Evolutionary conservation across 2,888 invertebrate genomes (phyloP).

Genomic region (Autographa gamma): DNA sequence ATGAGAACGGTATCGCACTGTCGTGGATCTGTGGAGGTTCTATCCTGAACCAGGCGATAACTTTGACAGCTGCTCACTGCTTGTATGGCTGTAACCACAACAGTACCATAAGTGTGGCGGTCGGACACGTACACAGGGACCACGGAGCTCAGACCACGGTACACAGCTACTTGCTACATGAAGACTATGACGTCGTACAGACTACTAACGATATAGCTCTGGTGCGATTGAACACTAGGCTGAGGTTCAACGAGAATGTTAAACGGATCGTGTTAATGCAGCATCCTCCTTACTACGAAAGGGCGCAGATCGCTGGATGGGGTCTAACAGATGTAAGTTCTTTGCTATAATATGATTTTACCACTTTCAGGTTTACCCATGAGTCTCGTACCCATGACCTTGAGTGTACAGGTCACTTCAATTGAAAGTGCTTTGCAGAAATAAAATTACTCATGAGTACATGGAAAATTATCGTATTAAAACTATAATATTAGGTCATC

Average conservation of each 20-base stretch:
- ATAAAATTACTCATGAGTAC: no score
- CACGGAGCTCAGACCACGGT: neutral
- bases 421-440: no score
- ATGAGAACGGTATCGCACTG: neutral
- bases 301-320: slow-evolving; percentile 41
- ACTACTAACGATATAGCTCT: slow-evolving; percentile 59
- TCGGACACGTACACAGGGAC: slow-evolving; percentile 34
- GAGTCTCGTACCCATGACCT: no score
- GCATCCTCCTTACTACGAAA: slow-evolving; percentile 32
- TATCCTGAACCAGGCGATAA: slow-evolving; percentile 49
- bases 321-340: slow-evolving; percentile 27
- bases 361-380: no score
- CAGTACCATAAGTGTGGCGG: slow-evolving; percentile 16
- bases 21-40: slow-evolving; percentile 54
- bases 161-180: slow-evolving; percentile 50
- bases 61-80: slow-evolving; percentile 50
- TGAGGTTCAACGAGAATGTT: slow-evolving; percentile 37
- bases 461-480: no score
- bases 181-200: slow-evolving; percentile 36
- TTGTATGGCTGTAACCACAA: slow-evolving; percentile 21
- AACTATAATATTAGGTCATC: no score
- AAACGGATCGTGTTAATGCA: slow-evolving; percentile 15
- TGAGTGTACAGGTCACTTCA: no score
- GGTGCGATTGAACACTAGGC: slow-evolving; percentile 19
- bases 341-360: neutral